These are phyloP conservation scores for Apocheima hispidaria DNA, from an alignment of 2,888 invertebrate species.

Conservation along the genomic window DNA sequence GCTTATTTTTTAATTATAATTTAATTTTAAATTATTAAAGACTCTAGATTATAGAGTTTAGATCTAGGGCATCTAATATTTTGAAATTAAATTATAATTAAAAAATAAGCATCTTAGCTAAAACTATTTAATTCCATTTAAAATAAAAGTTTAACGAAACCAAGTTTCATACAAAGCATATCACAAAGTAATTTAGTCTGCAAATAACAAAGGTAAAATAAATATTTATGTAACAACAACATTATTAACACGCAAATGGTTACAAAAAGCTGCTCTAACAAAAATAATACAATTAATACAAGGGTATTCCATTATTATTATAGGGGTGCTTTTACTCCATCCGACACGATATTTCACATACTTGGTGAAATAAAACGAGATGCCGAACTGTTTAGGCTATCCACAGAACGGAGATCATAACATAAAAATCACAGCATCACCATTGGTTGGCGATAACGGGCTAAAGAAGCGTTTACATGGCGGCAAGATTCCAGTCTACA, in stretches of 20 bases:
- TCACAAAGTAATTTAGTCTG: slow-evolving; percentile 35
- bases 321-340: slow-evolving; percentile 48
- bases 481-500: too few relatives aligned
- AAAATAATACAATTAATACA: slow-evolving; percentile 79
- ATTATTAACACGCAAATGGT: slow-evolving; percentile 64
- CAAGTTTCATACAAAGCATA: slow-evolving; percentile 27
- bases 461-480: too few relatives aligned
- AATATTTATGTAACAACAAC: slow-evolving; percentile 66
- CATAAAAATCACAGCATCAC: too few relatives aligned
- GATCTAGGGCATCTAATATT: too few relatives aligned
- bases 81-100: too few relatives aligned
- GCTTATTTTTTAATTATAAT: background rate
- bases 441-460: too few relatives aligned
- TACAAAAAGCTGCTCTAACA: slow-evolving; percentile 62
- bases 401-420: too few relatives aligned
- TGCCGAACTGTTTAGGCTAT: too few relatives aligned
- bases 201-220: slow-evolving; percentile 48
- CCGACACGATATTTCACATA: slow-evolving; percentile 2
- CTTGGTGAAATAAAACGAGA: background rate
- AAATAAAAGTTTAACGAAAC: slow-evolving; percentile 1
- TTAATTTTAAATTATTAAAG: too few relatives aligned
- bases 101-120: background rate
- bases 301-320: slow-evolving; percentile 44
- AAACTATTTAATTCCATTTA: background rate
- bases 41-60: too few relatives aligned